These are phyloP conservation scores for Antheraea assamensis DNA, from an alignment of 2,888 invertebrate species.

Conservation along the genomic window DNA sequence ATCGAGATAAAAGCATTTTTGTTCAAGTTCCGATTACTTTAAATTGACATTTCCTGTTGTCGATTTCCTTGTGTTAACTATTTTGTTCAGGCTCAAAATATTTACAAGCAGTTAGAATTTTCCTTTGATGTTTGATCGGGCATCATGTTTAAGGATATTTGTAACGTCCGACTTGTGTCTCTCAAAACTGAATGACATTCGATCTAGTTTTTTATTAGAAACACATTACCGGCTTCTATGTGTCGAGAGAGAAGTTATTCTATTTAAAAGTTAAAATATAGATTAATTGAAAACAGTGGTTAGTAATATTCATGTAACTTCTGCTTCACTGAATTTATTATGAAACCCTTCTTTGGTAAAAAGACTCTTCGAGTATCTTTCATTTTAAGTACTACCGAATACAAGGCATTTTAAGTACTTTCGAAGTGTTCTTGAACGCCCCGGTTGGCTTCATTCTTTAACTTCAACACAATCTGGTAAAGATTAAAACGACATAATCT, in stretches of 20 bases:
- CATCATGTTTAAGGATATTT: slow-evolving; percentile 34
- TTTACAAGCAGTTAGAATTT: slow-evolving; percentile 52
- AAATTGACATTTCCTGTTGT: slow-evolving; percentile 79
- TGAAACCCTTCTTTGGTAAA: background rate
- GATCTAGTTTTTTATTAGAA: background rate
- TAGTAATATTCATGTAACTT: background rate
- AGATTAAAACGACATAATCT: background rate
- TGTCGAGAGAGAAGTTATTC: background rate
- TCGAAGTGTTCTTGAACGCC: background rate
- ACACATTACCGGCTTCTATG: background rate
- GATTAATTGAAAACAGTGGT: background rate
- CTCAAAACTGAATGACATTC: slow-evolving; percentile 17
- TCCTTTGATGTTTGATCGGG: slow-evolving; percentile 63
- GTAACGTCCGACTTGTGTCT: slow-evolving; percentile 40
- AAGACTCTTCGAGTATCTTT: background rate
- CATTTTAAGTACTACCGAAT: background rate
- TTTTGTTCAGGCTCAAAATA: slow-evolving; percentile 64
- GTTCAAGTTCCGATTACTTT: slow-evolving; percentile 66
- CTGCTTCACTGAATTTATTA: background rate
- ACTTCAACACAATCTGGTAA: background rate
- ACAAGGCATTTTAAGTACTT: too few relatives aligned
- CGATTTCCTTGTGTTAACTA: slow-evolving; percentile 69
- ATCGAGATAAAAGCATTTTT: slow-evolving; percentile 49
- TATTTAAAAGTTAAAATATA: background rate
- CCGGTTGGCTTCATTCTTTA: background rate